Base-by-base conservation (phyloP, 1,140 invertebrate species). In the Drosophila mojavensis region DNA sequence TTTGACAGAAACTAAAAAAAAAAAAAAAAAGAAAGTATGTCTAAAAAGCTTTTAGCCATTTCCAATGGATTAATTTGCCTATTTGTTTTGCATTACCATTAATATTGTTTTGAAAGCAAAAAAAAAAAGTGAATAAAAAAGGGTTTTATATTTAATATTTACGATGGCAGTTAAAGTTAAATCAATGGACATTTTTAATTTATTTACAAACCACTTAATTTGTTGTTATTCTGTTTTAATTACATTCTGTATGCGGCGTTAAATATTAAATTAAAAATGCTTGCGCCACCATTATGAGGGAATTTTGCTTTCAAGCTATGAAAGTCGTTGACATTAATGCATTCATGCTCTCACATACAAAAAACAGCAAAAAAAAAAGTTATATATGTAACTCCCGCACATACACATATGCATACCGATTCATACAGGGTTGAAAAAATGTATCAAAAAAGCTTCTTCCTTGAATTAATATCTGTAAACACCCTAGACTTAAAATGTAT, bases 161-260 rank as follows among this genome's bases (percentile, higher is more conserved):
- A 69, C 71, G 58, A 26, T 59, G 53, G 56, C 56, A 63, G 33
- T 70, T 62, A 48, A 30, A 56, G 70, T 58, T 30, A 39, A 39
- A 59, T 64, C 50, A 54, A 69, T 71, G 67, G 54, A 53, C 45
- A 69, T 63, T 68, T 88, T 72, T 67, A 88, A 91, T 90, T 91
- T 91, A 91, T 91, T 91, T 91, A 91, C 90, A 84, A 91, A 91
- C 90, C 90, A 81, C 90, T 91, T 91, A 91, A 91, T 91, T 91
- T 91, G 82, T 91, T 91, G 89, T 86, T 91, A 90, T 91, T 91
- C 78, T 88, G 79, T 75, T 80, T 91, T 91, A 90, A 91, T 91
- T 91, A 91, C 81, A 88, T 81, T 84, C 68, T 84, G 69, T 83
- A 75, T 74, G 73, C 55, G 28, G 61, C 61, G 69, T 85, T 90